Evolutionary conservation across 2,113 vertebrate genomes (phyloP).

Genomic region (Cyanoramphus novaezelandiae): DNA sequence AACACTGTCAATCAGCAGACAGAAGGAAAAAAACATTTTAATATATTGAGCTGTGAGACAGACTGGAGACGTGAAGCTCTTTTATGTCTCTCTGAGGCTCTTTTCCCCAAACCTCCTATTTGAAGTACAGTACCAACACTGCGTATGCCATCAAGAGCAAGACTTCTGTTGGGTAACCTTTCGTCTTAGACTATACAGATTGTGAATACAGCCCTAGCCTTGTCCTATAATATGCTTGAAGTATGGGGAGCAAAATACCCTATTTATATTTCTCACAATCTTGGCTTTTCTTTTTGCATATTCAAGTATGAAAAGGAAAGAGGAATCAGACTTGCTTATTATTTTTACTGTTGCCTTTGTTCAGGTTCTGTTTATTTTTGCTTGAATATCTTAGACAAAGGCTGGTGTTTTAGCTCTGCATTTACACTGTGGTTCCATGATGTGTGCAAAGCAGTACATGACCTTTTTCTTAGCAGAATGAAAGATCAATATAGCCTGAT

Average conservation of each 20-base stretch:
- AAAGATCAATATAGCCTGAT: constrained; percentile 23
- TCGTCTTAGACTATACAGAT: neutral
- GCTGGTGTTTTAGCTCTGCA: neutral
- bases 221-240: neutral
- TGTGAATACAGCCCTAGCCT: neutral
- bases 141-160: neutral
- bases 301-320: neutral
- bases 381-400: neutral
- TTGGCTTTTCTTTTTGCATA: neutral
- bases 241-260: neutral
- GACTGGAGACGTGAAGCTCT: neutral
- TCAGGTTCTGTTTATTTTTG: neutral
- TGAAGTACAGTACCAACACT: neutral
- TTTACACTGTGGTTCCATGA: neutral
- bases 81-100: neutral
- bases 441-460: neutral
- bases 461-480: neutral
- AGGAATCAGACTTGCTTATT: neutral
- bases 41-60: neutral
- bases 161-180: neutral
- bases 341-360: neutral
- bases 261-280: neutral
- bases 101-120: neutral
- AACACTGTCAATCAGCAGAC: neutral
- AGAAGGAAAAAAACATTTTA: neutral